Percentiles rank a stretch among this genome's conserved stretches.
These are phyloP conservation scores for Noctuana brunneofusca DNA, from an alignment of 2,888 invertebrate genomes.

Conservation along the genomic window DNA sequence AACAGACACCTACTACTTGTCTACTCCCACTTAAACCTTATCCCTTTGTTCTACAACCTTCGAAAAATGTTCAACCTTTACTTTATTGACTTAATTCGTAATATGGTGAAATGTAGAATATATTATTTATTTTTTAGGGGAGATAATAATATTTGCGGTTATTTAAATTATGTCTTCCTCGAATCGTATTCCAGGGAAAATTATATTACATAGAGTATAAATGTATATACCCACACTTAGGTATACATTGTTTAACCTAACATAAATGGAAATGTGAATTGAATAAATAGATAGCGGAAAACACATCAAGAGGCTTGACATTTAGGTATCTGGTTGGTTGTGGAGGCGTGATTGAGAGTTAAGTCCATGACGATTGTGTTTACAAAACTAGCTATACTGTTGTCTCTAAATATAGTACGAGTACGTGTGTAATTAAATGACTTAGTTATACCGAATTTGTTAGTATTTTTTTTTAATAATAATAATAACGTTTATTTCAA, in stretches of 20 bases:
- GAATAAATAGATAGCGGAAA: background rate
- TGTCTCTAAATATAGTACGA: background rate
- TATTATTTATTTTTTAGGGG: background rate
- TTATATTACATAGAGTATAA: no score
- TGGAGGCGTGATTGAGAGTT: slow-evolving; percentile 2
- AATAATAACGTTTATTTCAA: no score
- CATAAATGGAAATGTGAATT: background rate
- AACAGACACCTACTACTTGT: slow-evolving; percentile 13
- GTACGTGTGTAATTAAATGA: no score
- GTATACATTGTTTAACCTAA: background rate
- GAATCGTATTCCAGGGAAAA: background rate
- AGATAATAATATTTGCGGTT: background rate
- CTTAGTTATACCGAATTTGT: no score
- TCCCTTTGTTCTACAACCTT: slow-evolving; percentile 5
- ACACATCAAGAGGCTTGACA: slow-evolving; percentile 4
- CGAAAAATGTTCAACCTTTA: background rate
- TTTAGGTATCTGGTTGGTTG: background rate
- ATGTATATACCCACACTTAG: no score
- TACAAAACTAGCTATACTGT: background rate
- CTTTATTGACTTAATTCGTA: background rate
- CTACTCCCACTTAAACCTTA: slow-evolving; percentile 2
- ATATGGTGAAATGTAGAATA: background rate
- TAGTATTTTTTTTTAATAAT: no score
- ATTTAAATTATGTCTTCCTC: background rate
- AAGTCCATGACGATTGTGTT: background rate